Evolutionary conservation across 2,888 invertebrate species (phyloP).

Genomic region (Heliconius aoede): DNA sequence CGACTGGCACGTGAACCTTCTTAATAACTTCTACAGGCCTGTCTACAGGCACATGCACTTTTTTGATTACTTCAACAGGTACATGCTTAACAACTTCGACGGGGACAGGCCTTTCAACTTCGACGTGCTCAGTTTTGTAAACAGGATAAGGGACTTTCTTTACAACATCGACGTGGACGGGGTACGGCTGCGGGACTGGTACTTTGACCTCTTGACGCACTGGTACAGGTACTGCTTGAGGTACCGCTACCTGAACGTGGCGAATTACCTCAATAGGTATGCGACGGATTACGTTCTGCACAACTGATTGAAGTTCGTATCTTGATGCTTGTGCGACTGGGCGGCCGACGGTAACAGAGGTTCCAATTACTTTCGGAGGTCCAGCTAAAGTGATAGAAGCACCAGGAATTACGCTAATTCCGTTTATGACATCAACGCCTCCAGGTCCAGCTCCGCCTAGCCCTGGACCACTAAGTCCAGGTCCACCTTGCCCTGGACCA

Average conservation of each 20-base stretch:
- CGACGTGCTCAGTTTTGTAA: slow-evolving; percentile 73
- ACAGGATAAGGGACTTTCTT: slow-evolving; percentile 78
- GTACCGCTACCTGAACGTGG: slow-evolving; percentile 71
- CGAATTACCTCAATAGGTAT: slow-evolving; percentile 76
- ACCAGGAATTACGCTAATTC: slow-evolving; percentile 30
- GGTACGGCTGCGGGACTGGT: slow-evolving; percentile 78
- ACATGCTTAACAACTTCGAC: slow-evolving; percentile 73
- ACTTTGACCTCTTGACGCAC: slow-evolving; percentile 75
- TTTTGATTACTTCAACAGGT: slow-evolving; percentile 74
- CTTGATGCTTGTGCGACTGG: slow-evolving; percentile 60
- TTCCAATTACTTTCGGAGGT: slow-evolving; percentile 64
- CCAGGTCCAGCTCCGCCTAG: slow-evolving; percentile 36
- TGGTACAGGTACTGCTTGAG: slow-evolving; percentile 71
- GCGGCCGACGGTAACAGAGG: slow-evolving; percentile 63
- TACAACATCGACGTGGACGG: slow-evolving; percentile 74
- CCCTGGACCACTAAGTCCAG: slow-evolving; percentile 2
- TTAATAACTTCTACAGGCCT: slow-evolving; percentile 78
- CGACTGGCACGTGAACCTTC: slow-evolving; percentile 73
- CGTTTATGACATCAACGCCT: slow-evolving; percentile 36
- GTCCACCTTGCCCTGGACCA: slow-evolving; percentile 29
- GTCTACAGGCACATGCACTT: slow-evolving; percentile 73
- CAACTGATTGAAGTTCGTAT: slow-evolving; percentile 76
- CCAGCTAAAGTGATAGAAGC: slow-evolving; percentile 52
- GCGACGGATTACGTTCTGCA: slow-evolving; percentile 75
- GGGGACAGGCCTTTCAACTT: slow-evolving; percentile 76